Evolutionary conservation across 2,797 vertebrate species (phyloP).

Genomic region (Tolypeutes matacus): DNA sequence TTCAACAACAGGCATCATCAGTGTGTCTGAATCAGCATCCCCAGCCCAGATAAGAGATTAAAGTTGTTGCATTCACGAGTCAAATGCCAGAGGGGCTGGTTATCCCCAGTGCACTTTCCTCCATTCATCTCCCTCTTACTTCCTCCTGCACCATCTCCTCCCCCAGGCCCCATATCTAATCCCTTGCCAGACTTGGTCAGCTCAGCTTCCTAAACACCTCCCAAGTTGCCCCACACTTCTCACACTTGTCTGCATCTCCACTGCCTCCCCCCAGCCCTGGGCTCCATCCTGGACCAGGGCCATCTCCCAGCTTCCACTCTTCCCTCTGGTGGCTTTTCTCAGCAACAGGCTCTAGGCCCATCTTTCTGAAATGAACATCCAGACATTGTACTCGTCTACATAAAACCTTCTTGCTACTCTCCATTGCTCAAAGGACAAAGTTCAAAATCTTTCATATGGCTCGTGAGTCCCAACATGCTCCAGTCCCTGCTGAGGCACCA

Average conservation of each 20-base stretch:
- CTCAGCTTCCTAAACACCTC: neutral
- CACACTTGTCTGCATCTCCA: neutral
- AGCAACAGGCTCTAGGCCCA: neutral
- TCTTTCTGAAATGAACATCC: neutral
- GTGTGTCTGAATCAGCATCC: conserved; percentile 64
- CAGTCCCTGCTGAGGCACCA: neutral
- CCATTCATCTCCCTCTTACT: neutral
- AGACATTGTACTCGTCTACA: neutral
- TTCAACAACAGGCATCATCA: conserved; percentile 68
- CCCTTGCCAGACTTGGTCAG: neutral
- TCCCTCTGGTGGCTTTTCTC: neutral
- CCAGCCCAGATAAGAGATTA: neutral
- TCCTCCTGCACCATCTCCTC: neutral
- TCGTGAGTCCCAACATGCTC: neutral
- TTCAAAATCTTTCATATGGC: neutral
- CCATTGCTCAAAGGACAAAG: neutral
- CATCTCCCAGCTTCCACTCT: neutral
- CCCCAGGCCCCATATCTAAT: neutral
- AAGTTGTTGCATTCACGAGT: conserved; percentile 70
- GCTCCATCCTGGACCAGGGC: neutral
- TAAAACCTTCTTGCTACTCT: neutral
- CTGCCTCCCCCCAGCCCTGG: neutral
- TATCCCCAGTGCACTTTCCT: conserved; percentile 81
- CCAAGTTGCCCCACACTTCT: neutral
- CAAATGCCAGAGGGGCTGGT: conserved; percentile 82